Evolutionary conservation across 2,888 invertebrate species (phyloP), one percentile per base, ranked within the genome.

Genomic region (Notodonta dromedarius): DNA sequence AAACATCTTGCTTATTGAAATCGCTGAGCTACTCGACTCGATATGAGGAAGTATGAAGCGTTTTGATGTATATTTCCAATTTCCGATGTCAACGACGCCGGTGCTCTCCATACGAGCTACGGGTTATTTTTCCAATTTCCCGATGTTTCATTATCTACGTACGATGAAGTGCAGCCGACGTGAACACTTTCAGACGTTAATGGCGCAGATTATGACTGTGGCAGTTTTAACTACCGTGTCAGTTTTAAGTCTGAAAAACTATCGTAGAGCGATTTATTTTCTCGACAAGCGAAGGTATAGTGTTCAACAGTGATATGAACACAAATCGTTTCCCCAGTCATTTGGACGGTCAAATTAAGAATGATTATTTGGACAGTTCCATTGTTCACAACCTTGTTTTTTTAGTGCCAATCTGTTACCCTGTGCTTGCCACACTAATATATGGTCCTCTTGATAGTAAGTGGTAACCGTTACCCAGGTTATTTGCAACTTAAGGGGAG

Each of bases 301-400:
- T 24, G 2, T 4, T 35, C 7, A 7, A 7, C 35, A 4, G 35
- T 35, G 24, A 50, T 50, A 50, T 50, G 6, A 7, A 5, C 14
- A 13, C 50, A 14, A 16, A 11, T 7, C 16, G 4, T 35, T 35
- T 35, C 35, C 5, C 4, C 35, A 35, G 35, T 35, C 1, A 35
- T 16, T 52, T 6, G 24, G 24, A 52, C 52, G 11, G 4, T 51
- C 4, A 51, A 52, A 57, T 67, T 61, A 71, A 61, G 76, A 69
- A 56, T 51, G 57, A 62, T 69, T 42, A 69, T 73, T 66, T 65
- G 58, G 59, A 65, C 63, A 53, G 69, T 65, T 62, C 58, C 59
- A 51, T 57, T 58, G 61, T 63, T 66, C 67, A 62, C 56, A 69
- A 77, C 71, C 66, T 73, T 24, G 24, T 24, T 24, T 24, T 24